These are phyloP conservation scores for Calycopis cecrops DNA, from an alignment of 1,140 invertebrate species.

Conservation along the genomic window DNA sequence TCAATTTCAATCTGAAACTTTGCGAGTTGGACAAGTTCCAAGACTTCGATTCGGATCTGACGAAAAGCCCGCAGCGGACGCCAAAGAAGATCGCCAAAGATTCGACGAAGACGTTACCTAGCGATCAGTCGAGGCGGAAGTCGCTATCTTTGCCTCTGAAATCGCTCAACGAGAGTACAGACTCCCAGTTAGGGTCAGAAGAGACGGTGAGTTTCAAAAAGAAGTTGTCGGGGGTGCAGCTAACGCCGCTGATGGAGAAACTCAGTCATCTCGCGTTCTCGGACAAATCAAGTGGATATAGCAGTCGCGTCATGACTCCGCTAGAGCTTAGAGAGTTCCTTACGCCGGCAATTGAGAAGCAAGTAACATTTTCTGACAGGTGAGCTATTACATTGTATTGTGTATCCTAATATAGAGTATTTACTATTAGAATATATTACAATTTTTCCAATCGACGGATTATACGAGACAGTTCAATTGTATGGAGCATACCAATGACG, in stretches of 20 bases:
- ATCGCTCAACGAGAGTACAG: constrained; percentile 74
- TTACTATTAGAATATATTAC: too few species aligned
- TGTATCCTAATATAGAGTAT: too few species aligned
- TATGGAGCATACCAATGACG: too few species aligned
- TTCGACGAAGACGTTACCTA: constrained; percentile 43
- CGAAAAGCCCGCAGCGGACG: constrained; percentile 57
- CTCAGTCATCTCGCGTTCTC: constrained; percentile 82
- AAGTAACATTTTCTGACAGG: constrained; percentile 56
- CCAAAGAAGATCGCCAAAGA: constrained; percentile 58
- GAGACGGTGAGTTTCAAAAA: constrained; percentile 66
- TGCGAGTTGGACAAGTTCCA: constrained; percentile 64
- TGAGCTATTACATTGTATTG: constrained; percentile 20
- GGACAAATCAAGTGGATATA: constrained; percentile 81
- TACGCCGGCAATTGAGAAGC: constrained; percentile 54
- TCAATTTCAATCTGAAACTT: constrained; percentile 59
- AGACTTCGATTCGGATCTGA: constrained; percentile 67
- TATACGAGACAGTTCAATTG: too few species aligned
- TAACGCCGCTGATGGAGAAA: constrained; percentile 90
- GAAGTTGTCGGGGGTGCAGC: constrained; percentile 78
- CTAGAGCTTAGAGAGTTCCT: constrained; percentile 78
- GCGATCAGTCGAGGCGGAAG: constrained; percentile 76
- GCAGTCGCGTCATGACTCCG: constrained; percentile 80
- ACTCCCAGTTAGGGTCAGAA: constrained; percentile 60
- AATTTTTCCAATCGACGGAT: too few species aligned
- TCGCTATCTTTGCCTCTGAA: constrained; percentile 84